phyloP scores from a whole-genome alignment of 2,888 invertebrate genomes.

The Elysia crispata region DNA sequence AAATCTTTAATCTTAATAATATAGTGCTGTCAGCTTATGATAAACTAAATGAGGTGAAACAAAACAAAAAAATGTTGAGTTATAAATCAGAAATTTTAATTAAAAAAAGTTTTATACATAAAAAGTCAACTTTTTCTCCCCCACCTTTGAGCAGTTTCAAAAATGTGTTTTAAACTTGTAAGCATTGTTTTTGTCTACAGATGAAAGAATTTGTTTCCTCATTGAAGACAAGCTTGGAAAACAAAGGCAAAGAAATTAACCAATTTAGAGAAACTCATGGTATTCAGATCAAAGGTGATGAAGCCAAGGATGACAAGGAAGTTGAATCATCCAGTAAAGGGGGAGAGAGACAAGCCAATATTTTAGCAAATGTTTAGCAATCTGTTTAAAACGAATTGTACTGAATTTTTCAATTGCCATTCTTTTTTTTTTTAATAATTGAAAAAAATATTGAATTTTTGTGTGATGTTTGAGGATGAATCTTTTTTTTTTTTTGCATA shows the following conservation, averaged over 20 bases:
- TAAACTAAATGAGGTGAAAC: background rate
- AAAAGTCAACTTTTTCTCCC: background rate
- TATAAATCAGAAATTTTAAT: background rate
- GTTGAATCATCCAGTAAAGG: conserved; percentile 2
- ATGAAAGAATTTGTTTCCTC: conserved; percentile 40
- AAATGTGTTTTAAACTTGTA: background rate
- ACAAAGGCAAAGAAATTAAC: conserved; percentile 93
- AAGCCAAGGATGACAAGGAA: conserved; percentile 20
- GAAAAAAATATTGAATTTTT: too few relatives aligned
- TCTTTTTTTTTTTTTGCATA: too few relatives aligned
- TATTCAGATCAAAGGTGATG: conserved; percentile 36
- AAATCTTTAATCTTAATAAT: too few relatives aligned
- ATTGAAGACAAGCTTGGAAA: conserved; percentile 79
- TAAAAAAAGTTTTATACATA: background rate
- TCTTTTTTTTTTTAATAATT: conserved; percentile 23
- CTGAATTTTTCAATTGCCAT: background rate
- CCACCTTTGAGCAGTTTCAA: background rate
- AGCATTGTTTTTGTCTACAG: conserved; percentile 13
- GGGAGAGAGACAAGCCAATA: conserved; percentile 40
- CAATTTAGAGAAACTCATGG: conserved; percentile 86
- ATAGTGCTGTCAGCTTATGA: too few relatives aligned
- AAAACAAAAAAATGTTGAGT: background rate
- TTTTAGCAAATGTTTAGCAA: conserved; percentile 43
- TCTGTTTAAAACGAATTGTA: background rate
- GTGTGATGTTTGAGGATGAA: too few relatives aligned